Percentiles rank a stretch among this genome's conserved stretches.
Evolutionary conservation across 2,113 vertebrate species (phyloP).

Genomic region (Petromus typicus): DNA sequence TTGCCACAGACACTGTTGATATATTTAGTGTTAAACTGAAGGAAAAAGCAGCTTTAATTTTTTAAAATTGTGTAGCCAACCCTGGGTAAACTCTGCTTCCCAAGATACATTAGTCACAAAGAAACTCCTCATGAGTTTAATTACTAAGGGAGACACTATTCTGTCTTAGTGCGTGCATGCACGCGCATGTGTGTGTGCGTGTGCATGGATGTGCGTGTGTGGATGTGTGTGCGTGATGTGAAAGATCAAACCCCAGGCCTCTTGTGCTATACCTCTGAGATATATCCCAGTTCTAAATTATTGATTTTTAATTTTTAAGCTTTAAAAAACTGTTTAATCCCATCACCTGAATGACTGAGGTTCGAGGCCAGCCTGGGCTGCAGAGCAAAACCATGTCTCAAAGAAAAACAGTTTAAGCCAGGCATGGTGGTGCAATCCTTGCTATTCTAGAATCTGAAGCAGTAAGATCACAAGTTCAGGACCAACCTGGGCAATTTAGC

Average conservation of each 20-base stretch:
- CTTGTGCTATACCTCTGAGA: background rate
- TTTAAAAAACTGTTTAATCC: background rate
- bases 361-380: background rate
- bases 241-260: no score
- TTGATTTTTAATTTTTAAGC: background rate
- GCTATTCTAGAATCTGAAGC: background rate
- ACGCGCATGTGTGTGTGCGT: background rate
- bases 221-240: no score
- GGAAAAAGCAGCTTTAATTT: constrained; percentile 12
- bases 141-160: background rate
- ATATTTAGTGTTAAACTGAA: constrained; percentile 39
- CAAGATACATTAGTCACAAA: background rate
- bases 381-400: background rate
- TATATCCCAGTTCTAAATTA: background rate
- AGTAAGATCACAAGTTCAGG: background rate
- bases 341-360: background rate
- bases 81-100: background rate
- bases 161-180: background rate
- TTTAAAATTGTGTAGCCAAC: background rate
- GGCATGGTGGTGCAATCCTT: background rate
- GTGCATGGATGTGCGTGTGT: background rate
- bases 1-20: background rate
- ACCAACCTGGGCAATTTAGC: background rate
- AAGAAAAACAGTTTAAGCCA: background rate
- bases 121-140: background rate